These are phyloP conservation scores for Paedocypris micromegethes DNA, from an alignment of 2,797 vertebrate species.

Conservation along the genomic window DNA sequence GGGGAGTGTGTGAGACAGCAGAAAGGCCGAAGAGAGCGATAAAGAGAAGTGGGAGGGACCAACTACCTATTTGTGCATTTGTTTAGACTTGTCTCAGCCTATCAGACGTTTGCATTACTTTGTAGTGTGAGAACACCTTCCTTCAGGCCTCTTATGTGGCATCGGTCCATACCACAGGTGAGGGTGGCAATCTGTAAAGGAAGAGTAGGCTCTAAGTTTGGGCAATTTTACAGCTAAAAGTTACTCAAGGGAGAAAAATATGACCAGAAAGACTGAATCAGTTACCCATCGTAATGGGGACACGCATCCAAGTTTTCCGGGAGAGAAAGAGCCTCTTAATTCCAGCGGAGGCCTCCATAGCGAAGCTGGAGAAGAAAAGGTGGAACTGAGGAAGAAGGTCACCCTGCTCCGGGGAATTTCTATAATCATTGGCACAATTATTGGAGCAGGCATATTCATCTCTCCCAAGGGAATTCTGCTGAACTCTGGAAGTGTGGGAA, in stretches of 20 bases:
- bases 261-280: constrained; percentile 67
- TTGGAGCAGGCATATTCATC: constrained; percentile 96
- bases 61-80: constrained; percentile 7
- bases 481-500: constrained; percentile 86
- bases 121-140: constrained; percentile 32
- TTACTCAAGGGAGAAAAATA: constrained; percentile 47
- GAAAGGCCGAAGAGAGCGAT: not conserved
- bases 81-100: constrained; percentile 25
- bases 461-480: constrained; percentile 91
- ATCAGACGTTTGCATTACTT: constrained; percentile 35
- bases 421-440: constrained; percentile 92
- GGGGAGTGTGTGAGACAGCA: constrained; percentile 24
- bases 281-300: constrained; percentile 30
- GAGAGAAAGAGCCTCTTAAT: constrained; percentile 44
- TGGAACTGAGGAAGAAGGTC: constrained; percentile 87
- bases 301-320: constrained; percentile 50
- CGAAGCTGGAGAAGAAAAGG: constrained; percentile 57
- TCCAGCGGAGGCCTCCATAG: constrained; percentile 50
- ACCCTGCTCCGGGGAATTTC: constrained; percentile 87
- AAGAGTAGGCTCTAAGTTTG: not conserved
- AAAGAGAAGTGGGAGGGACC: constrained; percentile 8
- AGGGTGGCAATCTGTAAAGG: constrained; percentile 14
- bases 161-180: not conserved
- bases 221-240: no score
- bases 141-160: constrained; percentile 12